Evolutionary conservation across 2,113 vertebrate species (phyloP).

Genomic region (Aix galericulata): DNA sequence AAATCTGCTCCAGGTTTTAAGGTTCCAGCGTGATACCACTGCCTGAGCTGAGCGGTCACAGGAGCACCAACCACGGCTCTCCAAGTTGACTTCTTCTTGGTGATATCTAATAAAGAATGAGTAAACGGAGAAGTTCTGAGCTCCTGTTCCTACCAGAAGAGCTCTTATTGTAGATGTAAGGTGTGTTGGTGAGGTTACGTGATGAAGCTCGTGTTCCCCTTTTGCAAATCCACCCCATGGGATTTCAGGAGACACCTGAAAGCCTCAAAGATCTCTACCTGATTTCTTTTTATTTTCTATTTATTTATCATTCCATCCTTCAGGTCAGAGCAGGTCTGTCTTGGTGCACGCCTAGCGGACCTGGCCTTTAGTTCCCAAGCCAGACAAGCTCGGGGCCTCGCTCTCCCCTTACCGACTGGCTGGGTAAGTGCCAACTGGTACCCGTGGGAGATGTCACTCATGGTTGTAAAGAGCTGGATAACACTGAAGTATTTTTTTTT

Average conservation of each 20-base stretch:
- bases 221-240: not conserved
- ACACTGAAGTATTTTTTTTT: constrained; percentile 16
- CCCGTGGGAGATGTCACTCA: not conserved
- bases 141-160: not conserved
- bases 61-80: not conserved
- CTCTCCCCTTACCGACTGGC: not conserved
- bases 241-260: not conserved
- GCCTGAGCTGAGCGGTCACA: not conserved
- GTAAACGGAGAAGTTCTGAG: not conserved
- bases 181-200: fast-evolving
- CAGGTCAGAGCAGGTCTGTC: not conserved
- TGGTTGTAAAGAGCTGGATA: constrained; percentile 4
- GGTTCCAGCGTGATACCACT: not conserved
- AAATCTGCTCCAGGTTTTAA: not conserved
- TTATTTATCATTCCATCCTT: not conserved
- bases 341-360: not conserved
- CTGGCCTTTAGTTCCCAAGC: not conserved
- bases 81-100: not conserved
- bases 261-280: not conserved
- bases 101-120: not conserved
- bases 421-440: not conserved
- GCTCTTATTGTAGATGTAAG: not conserved
- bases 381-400: not conserved
- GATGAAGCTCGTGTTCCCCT: not conserved
- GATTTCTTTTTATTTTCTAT: not conserved